Percentiles rank a stretch among this genome's conserved stretches.
Evolutionary conservation across 2,888 invertebrate genomes (phyloP).

Genomic region (Pemphredon lugubris): DNA sequence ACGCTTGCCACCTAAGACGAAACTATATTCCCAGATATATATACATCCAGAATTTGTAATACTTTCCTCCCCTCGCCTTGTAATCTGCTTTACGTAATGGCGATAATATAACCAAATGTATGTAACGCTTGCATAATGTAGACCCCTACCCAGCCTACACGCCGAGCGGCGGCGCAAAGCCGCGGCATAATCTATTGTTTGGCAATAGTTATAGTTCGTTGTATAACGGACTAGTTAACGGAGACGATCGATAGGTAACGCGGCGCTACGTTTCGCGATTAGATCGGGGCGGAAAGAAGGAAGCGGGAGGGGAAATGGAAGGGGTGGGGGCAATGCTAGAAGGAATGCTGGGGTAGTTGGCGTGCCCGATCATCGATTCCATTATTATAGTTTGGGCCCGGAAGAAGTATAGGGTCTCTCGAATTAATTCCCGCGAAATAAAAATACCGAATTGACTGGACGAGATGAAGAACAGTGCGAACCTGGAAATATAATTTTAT

Average conservation of each 20-base stretch:
- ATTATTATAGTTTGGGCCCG: too few relatives aligned
- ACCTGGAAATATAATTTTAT: too few relatives aligned
- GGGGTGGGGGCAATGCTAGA: neutral
- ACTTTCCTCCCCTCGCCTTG: constrained; percentile 66
- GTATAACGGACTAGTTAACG: constrained; percentile 72
- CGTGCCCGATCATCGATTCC: too few relatives aligned
- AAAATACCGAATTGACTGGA: too few relatives aligned
- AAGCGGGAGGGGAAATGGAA: neutral
- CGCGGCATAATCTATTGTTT: constrained; percentile 77
- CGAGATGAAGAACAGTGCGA: too few relatives aligned
- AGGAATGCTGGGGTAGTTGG: neutral
- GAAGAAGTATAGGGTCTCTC: too few relatives aligned
- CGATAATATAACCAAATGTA: constrained; percentile 80
- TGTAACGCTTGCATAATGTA: constrained; percentile 79
- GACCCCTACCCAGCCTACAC: constrained; percentile 68
- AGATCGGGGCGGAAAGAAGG: constrained; percentile 16
- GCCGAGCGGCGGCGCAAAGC: constrained; percentile 61
- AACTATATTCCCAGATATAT: too few relatives aligned
- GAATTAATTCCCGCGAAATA: too few relatives aligned
- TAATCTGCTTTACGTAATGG: constrained; percentile 77
- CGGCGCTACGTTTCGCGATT: constrained; percentile 26
- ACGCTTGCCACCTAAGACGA: too few relatives aligned
- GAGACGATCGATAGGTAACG: constrained; percentile 67
- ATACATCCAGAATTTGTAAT: constrained; percentile 57
- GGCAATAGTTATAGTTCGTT: constrained; percentile 76